Percentiles rank a stretch among this genome's conserved stretches.
These are phyloP conservation scores for Melanotaenia trifasciata DNA, from an alignment of 2,797 vertebrate genomes.

Conservation along the genomic window DNA sequence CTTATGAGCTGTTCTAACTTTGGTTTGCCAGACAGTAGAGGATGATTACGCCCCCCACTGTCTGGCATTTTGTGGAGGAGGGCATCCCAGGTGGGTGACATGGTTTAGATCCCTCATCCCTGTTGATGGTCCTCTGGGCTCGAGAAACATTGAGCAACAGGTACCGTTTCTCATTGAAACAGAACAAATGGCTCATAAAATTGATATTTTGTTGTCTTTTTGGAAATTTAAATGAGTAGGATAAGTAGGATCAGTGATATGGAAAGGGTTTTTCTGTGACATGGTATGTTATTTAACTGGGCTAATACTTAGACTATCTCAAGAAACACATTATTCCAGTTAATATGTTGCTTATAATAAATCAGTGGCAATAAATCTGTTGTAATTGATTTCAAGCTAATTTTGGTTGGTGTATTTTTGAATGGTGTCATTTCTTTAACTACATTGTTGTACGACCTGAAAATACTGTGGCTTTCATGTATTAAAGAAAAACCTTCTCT, in stretches of 20 bases:
- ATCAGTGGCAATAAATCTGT: not conserved
- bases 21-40: no score
- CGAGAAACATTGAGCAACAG: no score
- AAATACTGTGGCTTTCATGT: slow-evolving; percentile 55
- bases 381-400: not conserved
- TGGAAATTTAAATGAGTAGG: no score
- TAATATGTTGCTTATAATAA: slow-evolving; percentile 6
- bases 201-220: not conserved
- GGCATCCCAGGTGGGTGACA: no score
- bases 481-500: slow-evolving; percentile 64
- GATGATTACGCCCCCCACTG: no score
- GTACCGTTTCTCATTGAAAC: no score
- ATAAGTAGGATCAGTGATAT: not conserved
- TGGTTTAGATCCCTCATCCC: no score
- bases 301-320: not conserved
- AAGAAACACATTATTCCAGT: not conserved
- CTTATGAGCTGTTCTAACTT: no score
- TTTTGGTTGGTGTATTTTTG: slow-evolving; percentile 37
- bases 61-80: no score
- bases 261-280: not conserved
- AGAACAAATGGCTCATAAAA: no score
- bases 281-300: not conserved
- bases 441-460: slow-evolving; percentile 33
- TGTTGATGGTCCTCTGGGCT: no score
- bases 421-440: slow-evolving; percentile 38